Evolutionary conservation across 2,888 invertebrate genomes (phyloP).

Genomic region (Cancer borealis): DNA sequence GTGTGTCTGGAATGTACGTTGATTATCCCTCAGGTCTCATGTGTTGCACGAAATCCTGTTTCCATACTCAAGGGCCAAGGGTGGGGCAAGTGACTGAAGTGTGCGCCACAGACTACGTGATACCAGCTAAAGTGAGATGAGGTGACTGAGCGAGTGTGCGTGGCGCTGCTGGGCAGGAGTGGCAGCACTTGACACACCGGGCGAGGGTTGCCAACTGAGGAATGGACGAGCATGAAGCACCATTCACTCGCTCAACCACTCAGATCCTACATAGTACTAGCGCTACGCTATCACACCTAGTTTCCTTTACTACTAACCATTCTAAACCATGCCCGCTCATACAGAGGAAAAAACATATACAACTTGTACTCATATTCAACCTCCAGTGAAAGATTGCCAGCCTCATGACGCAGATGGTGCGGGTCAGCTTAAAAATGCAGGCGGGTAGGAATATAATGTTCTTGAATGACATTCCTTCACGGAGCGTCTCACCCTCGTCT

Average conservation of each 20-base stretch:
- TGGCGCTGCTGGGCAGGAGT: not conserved
- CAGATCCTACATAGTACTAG: not conserved
- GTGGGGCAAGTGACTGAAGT: not conserved
- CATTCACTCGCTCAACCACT: not conserved
- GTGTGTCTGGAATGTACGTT: conserved; percentile 1
- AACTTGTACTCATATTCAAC: not conserved
- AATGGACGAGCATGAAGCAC: not conserved
- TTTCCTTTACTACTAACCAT: not conserved
- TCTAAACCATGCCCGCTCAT: not conserved
- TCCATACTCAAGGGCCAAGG: not conserved
- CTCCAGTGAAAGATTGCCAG: not conserved
- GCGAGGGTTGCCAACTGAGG: conserved; percentile 28
- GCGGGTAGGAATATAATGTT: not conserved
- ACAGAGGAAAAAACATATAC: not conserved
- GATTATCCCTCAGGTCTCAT: not conserved
- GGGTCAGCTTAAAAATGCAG: not conserved
- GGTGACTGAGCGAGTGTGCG: not conserved
- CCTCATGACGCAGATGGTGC: not conserved
- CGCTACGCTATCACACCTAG: not conserved
- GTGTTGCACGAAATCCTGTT: not conserved
- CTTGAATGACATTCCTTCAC: conserved; percentile 5
- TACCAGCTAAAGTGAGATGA: not conserved
- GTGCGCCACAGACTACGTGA: not conserved
- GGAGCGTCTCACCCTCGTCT: not conserved
- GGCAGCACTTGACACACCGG: not conserved